Evolutionary conservation across 2,888 invertebrate genomes (phyloP).

Genomic region (Microdon myrmicae): DNA sequence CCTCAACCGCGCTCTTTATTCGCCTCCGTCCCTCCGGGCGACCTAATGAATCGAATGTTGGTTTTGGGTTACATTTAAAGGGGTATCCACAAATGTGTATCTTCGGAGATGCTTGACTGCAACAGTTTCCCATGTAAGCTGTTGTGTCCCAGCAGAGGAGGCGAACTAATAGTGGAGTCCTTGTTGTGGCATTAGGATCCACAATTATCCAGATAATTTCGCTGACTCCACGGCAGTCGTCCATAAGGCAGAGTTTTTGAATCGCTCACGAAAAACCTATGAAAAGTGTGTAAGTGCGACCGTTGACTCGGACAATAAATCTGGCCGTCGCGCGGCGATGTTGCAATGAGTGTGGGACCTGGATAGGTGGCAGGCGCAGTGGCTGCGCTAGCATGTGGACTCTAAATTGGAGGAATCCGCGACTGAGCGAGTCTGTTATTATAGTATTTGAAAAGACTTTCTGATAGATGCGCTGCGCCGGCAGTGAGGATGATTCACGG

Average conservation of each 20-base stretch:
- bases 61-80: conserved; percentile 45
- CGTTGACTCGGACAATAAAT: conserved; percentile 46
- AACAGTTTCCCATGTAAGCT: conserved; percentile 38
- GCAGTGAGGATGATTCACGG: conserved; percentile 21
- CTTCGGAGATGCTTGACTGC: too few relatives aligned
- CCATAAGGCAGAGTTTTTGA: conserved; percentile 34
- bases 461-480: conserved; percentile 17
- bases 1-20: conserved; percentile 21
- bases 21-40: too few relatives aligned
- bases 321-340: conserved; percentile 14
- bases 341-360: neutral
- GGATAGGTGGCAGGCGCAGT: neutral
- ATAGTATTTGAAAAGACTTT: conserved; percentile 27
- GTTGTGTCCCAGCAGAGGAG: conserved; percentile 23
- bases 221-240: conserved; percentile 35
- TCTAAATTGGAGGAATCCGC: conserved; percentile 23
- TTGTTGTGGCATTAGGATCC: conserved; percentile 25
- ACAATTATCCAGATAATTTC: conserved; percentile 35
- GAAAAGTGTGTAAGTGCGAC: conserved; percentile 52
- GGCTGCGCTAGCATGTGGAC: conserved; percentile 10
- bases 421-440: conserved; percentile 4
- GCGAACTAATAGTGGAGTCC: conserved; percentile 7
- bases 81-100: too few relatives aligned
- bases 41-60: conserved; percentile 46
- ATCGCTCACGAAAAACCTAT: conserved; percentile 46